A percentile compares a stretch with the other conserved stretches of the same genome.
Conservation (phyloP, 2,888 invertebrate species). For the Cosmia pyralina region DNA sequence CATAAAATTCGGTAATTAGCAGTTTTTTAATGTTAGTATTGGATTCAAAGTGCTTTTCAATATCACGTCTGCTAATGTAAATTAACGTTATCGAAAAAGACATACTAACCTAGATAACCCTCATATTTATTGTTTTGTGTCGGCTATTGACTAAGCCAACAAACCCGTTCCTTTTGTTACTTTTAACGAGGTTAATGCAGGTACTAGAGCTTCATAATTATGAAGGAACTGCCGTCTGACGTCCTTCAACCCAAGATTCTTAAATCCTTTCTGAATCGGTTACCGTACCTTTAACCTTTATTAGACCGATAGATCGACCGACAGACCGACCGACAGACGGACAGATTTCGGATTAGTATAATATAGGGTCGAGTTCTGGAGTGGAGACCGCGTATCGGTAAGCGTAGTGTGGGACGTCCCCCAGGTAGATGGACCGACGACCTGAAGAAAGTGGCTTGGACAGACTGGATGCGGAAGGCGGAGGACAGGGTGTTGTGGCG, state of each 20-base stretch:
- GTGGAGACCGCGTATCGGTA: too few species aligned
- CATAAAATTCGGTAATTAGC: slow-evolving; percentile 10
- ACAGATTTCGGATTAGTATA: too few species aligned
- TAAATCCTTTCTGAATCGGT: neutral
- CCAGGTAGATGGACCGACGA: too few species aligned
- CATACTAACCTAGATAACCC: neutral
- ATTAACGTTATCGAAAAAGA: neutral
- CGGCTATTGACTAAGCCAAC: neutral
- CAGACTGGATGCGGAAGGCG: too few species aligned
- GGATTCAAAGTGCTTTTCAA: neutral
- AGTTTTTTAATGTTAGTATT: neutral
- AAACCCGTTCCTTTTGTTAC: neutral
- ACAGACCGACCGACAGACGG: too few species aligned
- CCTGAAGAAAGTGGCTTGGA: too few species aligned
- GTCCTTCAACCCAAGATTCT: neutral
- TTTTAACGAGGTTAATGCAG: neutral
- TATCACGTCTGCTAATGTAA: neutral
- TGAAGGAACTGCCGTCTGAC: neutral
- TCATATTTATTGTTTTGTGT: neutral
- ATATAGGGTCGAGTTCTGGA: too few species aligned
- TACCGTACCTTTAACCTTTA: too few species aligned
- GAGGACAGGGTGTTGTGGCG: too few species aligned
- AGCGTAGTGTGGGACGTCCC: too few species aligned
- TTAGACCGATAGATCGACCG: too few species aligned
- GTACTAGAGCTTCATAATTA: neutral